A percentile compares a stretch with the other conserved stretches of the same genome.
Conservation (phyloP, 2,888 invertebrate species). For the Suillia variegata region DNA sequence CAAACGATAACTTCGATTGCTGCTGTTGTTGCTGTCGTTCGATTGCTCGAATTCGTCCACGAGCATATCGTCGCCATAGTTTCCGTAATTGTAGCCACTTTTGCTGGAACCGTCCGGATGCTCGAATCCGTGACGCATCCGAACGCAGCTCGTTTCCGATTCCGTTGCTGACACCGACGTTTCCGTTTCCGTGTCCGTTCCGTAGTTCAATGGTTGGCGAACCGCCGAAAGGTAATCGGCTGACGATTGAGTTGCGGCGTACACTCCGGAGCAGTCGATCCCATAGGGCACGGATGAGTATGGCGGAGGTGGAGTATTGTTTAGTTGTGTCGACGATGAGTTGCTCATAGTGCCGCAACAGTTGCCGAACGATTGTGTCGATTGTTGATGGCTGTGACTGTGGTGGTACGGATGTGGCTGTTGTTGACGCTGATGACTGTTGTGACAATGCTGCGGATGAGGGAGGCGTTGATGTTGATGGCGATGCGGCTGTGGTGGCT, state of each 20-base stretch:
- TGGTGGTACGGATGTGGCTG: conserved; percentile 8
- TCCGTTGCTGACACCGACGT: conserved; percentile 28
- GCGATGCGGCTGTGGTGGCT: conserved; percentile 56
- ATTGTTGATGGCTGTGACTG: neutral
- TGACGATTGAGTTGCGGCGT: too few relatives aligned
- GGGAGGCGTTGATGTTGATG: conserved; percentile 55
- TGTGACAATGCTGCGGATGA: too few relatives aligned
- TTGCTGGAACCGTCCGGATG: conserved; percentile 35
- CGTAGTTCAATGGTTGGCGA: conserved; percentile 11
- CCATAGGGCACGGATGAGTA: conserved; percentile 23
- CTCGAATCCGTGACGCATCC: conserved; percentile 13
- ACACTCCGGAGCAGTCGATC: conserved; percentile 17
- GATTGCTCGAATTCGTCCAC: conserved; percentile 41
- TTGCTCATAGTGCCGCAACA: conserved; percentile 4
- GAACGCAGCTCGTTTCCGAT: conserved; percentile 26
- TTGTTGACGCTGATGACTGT: conserved; percentile 18
- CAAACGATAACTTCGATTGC: conserved; percentile 23
- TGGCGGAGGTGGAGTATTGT: conserved; percentile 27
- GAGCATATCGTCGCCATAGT: conserved; percentile 45
- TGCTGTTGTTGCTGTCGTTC: conserved; percentile 24
- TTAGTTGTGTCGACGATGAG: conserved; percentile 2
- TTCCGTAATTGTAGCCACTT: conserved; percentile 52
- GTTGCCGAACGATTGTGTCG: neutral
- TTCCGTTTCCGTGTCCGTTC: conserved; percentile 30
- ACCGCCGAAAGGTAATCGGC: conserved; percentile 9